phyloP scores from a whole-genome alignment of 1,140 invertebrate genomes.

The Drosophila elegans region DNA sequence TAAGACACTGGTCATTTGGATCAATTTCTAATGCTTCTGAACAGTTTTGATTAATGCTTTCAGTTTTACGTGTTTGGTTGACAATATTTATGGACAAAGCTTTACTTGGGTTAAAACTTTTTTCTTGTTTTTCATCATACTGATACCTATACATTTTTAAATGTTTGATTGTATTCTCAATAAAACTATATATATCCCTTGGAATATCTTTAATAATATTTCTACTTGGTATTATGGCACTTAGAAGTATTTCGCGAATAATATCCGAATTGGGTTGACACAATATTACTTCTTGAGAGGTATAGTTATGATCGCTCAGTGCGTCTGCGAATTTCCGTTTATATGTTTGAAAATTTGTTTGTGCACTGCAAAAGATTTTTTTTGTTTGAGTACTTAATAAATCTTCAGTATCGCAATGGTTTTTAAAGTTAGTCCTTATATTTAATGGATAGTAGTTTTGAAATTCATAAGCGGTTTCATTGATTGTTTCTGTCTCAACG shows the following conservation, averaged over 20 bases:
- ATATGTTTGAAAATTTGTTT: constrained; percentile 1
- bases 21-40: constrained; percentile 58
- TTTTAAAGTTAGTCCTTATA: too few species aligned
- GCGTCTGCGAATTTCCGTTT: constrained; percentile 31
- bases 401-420: background rate
- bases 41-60: constrained; percentile 30
- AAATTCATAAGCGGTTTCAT: too few species aligned
- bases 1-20: constrained; percentile 55
- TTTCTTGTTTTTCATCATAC: background rate
- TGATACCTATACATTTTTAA: constrained; percentile 23
- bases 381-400: background rate
- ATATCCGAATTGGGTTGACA: constrained; percentile 18
- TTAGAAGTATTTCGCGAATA: constrained; percentile 42
- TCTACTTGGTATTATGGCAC: constrained; percentile 30
- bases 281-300: constrained; percentile 33
- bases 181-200: constrained; percentile 44
- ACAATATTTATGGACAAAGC: background rate
- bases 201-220: constrained; percentile 9
- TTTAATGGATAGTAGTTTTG: background rate
- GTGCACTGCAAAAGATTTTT: background rate
- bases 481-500: background rate
- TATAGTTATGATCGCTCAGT: constrained; percentile 71
- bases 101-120: background rate
- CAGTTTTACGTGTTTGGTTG: background rate
- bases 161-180: constrained; percentile 50